Evolutionary conservation across 2,113 vertebrate species (phyloP).

Genomic region (Lagopus leucura): DNA sequence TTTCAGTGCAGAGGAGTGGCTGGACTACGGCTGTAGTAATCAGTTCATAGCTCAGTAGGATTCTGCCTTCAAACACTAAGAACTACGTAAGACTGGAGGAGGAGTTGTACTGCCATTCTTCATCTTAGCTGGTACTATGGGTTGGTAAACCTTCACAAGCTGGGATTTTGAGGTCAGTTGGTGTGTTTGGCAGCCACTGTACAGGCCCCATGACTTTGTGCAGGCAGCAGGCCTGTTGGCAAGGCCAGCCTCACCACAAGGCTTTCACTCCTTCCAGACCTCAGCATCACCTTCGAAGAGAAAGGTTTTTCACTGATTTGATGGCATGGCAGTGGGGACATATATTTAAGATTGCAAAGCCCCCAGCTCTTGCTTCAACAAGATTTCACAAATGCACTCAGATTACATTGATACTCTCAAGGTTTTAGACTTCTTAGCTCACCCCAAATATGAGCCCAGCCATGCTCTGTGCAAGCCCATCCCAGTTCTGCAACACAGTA

Average conservation of each 20-base stretch:
- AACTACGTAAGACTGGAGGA: not conserved
- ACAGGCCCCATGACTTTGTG: accelerated
- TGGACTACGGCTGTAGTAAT: not conserved
- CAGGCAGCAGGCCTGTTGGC: not conserved
- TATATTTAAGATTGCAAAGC: not conserved
- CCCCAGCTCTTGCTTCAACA: not conserved
- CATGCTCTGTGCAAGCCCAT: not conserved
- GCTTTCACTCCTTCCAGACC: not conserved
- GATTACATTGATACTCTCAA: not conserved
- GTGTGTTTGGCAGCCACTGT: accelerated
- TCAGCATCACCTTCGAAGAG: not conserved
- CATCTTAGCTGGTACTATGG: not conserved
- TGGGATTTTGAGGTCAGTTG: not conserved
- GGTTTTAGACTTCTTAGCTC: not conserved
- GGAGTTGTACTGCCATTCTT: not conserved
- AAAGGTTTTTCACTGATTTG: not conserved
- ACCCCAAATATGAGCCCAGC: not conserved
- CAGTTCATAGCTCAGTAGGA: not conserved
- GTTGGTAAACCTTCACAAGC: not conserved
- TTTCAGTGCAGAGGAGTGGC: not conserved
- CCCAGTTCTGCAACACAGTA: not conserved
- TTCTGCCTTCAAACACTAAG: not conserved
- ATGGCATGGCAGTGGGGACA: not conserved
- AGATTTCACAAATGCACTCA: not conserved
- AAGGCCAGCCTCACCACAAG: not conserved